Conservation (phyloP, 2,797 vertebrate genomes). For the Synanceia verrucosa region DNA sequence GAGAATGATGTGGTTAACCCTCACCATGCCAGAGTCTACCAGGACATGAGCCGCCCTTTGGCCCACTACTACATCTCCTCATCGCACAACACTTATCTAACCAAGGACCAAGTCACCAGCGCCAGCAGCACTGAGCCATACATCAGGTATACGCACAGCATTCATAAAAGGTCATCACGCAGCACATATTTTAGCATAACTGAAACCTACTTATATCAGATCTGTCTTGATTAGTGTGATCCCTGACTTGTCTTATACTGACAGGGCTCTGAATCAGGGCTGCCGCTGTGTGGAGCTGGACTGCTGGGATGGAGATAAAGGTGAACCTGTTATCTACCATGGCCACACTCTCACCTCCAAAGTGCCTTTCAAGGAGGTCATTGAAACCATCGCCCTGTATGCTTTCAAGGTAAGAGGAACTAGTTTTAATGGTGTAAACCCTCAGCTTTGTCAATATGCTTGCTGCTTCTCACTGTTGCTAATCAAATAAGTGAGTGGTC, state of each 20-base stretch:
- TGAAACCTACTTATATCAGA: background rate
- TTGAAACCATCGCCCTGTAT: slow-evolving; percentile 90
- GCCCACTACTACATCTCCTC: slow-evolving; percentile 93
- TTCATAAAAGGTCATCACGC: background rate
- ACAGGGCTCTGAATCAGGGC: slow-evolving; percentile 91
- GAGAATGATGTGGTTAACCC: slow-evolving; percentile 90
- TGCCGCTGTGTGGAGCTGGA: slow-evolving; percentile 98
- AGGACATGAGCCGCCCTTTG: slow-evolving; percentile 93
- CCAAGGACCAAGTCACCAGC: slow-evolving; percentile 92
- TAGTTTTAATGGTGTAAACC: slow-evolving; percentile 3
- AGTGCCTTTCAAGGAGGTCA: slow-evolving; percentile 93
- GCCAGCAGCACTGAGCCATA: slow-evolving; percentile 97
- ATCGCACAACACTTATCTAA: slow-evolving; percentile 93
- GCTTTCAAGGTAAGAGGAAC: slow-evolving; percentile 87
- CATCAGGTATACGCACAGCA: slow-evolving; percentile 82
- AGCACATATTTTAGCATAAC: background rate
- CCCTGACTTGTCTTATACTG: background rate
- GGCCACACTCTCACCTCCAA: slow-evolving; percentile 96
- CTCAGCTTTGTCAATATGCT: slow-evolving; percentile 3
- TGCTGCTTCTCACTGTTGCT: background rate
- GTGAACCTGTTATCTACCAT: slow-evolving; percentile 93
- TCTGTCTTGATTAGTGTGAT: background rate
- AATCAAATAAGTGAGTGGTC: slow-evolving; percentile 17
- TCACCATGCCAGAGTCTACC: slow-evolving; percentile 83
- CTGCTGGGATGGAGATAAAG: slow-evolving; percentile 95